Conservation (phyloP, 53 echinoderm and acorn worm genomes). For the Stichopus horrens region DNA sequence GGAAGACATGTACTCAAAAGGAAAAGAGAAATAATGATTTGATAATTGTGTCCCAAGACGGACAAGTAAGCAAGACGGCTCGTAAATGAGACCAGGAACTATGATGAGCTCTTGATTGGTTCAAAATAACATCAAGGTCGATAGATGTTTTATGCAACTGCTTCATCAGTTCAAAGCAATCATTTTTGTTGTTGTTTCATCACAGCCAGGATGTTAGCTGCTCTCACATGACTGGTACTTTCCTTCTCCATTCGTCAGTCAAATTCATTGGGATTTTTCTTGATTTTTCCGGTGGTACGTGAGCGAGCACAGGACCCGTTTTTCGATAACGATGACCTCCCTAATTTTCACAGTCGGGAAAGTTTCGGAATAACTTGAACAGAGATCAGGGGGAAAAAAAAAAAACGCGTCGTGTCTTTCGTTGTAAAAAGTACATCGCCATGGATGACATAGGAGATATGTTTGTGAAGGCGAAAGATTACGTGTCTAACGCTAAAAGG, state of each 20-base stretch:
- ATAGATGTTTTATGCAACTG: not conserved
- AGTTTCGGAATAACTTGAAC: not conserved
- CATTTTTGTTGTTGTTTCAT: not conserved
- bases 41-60: too few species aligned
- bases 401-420: too few species aligned
- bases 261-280: not conserved
- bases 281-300: not conserved
- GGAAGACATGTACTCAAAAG: too few species aligned
- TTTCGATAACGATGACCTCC: not conserved
- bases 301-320: not conserved
- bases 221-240: not conserved
- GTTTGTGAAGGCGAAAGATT: conserved; percentile 83
- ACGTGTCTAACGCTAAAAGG: conserved; percentile 83
- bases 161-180: too few species aligned
- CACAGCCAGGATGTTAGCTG: not conserved
- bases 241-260: not conserved
- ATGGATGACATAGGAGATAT: conserved; percentile 91
- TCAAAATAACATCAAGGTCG: not conserved
- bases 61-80: too few species aligned
- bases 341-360: not conserved
- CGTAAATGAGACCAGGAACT: too few species aligned
- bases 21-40: too few species aligned
- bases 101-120: not conserved
- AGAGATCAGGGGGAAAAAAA: not conserved
- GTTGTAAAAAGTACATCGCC: not conserved